Percentiles rank a stretch among this genome's conserved stretches.
Evolutionary conservation across 35 echinoderm and acorn worm genomes (phyloP).

Genomic region (Apostichopus californicus): DNA sequence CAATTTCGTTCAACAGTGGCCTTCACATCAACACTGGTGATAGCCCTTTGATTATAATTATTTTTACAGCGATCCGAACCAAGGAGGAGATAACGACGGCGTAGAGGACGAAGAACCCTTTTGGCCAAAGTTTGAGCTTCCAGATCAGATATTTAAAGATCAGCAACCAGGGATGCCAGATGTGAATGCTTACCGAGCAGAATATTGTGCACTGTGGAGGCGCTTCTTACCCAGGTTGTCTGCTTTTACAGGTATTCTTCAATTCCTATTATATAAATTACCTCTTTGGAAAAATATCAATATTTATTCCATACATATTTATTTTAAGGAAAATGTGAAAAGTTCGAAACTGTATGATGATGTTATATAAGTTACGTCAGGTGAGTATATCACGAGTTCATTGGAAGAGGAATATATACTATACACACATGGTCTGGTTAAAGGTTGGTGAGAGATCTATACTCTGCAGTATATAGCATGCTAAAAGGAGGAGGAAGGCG

Average conservation of each 20-base stretch:
- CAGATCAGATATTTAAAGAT: constrained; percentile 10
- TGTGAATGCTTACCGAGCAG: constrained; percentile 30
- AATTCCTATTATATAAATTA: no score
- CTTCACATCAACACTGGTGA: background rate
- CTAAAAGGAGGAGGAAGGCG: no score
- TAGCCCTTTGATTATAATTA: background rate
- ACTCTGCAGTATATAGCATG: no score
- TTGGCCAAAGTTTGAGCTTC: constrained; percentile 39
- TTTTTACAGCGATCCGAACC: constrained; percentile 28
- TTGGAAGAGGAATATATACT: no score
- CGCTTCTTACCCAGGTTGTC: constrained; percentile 15
- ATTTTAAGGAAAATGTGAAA: no score
- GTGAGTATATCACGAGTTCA: no score
- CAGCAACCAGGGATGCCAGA: constrained; percentile 36
- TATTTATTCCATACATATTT: no score
- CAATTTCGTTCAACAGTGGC: no score
- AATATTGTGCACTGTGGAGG: constrained; percentile 41
- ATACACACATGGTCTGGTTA: no score
- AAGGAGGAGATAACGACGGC: constrained; percentile 41
- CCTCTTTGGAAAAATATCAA: background rate
- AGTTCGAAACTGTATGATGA: no score
- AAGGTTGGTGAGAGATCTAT: no score
- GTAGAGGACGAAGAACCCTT: constrained; percentile 28
- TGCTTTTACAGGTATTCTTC: constrained; percentile 35
- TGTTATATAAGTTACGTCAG: no score